Base-by-base conservation (phyloP, 1,140 invertebrate species). In the Globodera rostochiensis region DNA sequence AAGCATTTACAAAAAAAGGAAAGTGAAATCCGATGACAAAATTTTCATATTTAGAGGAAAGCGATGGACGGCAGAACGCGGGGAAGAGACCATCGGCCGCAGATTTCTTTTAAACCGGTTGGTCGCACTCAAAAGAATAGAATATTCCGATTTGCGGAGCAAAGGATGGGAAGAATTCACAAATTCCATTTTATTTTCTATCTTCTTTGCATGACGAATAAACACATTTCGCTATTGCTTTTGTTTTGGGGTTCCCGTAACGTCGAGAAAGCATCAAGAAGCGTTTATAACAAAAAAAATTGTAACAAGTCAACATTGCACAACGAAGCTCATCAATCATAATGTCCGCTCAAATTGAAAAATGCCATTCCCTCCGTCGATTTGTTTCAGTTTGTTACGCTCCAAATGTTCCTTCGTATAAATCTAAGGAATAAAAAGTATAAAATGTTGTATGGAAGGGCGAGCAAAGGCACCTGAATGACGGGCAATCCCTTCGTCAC, bases 401-500 rank as follows among this genome's bases (percentile, higher is more conserved):
- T 19, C 15, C 57, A 64, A 64, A 64, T 80, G 77, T 25, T 83
- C n/a, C 53, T 82, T 83, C 21, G 83, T 80, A 57, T 83, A 83
- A 25, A 82, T 6, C 80, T 82, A 6, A 84, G 84, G 2, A 19
- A 5, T 77, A 53, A 21, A 4, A 53, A 45, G n/a, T 80, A 66
- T 4, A 80, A 71, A 36, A 84, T 15, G 15, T 15, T 83, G 15
- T 67, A 73, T 19, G n/a, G 4, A 2, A 4, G n/a, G n/a, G 7
- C 25, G 25, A 25, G 73, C n/a, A 25, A 84, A 81, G 64, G 47
- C 4, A 87, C 80, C 77, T 89, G 86, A 49, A 87, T 67, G 25
- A 85, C 80, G 11, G 86, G 86, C 21, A 87, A 74, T 5, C 86
- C 86, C 49, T 81, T 77, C 67, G 60, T 57, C 57, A 87, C 77